Evolutionary conservation across 2,113 vertebrate genomes (phyloP), one percentile per base, ranked within the genome.

Genomic region (Lasiurus borealis): DNA sequence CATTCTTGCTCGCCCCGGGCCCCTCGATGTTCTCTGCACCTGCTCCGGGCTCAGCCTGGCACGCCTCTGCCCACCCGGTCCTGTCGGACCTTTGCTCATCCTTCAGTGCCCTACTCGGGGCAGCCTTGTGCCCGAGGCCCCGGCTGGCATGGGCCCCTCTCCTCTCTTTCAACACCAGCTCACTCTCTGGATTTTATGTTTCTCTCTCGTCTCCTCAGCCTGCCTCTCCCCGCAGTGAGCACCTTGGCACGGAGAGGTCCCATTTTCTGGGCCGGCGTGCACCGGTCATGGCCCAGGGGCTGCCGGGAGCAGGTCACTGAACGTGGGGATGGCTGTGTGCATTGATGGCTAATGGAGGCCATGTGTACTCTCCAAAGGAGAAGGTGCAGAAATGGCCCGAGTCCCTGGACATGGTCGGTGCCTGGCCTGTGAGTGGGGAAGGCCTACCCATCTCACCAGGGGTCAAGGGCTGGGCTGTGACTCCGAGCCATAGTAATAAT

Each of bases 251-350:
- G 5, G 13, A 8, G 21, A 40, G 27, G 36, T 40, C 8, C 0
- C 1, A 16, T 71, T 66, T 68, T 31, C 57, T 62, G 59, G 59
- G 59, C 59, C 27, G 59, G 59, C 1, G 25, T 62, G 59, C 25
- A 62, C 59, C 11, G 23, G 25, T 5, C 40, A 89, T 19, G 29
- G 48, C 8, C 77, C 23, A 10, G 11, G n/a, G 76, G 25, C 48
- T 83, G 69, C 40, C 4, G 10, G 88, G n/a, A 46, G 66, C 62
- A 40, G 36, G 13, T 25, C 11, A 7, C 6, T 29, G 71, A 34
- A 25, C 16, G 25, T 0, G 0, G 48, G 16, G 15, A 0, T 52
- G 76, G 23, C 6, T 5, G 1, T 6, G n/a, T 16, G 11, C 31
- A 31, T 13, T 1, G 59, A 19, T 21, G 52, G 5, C 1, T 12